Conservation (phyloP, 2,797 vertebrate genomes). For the Anolis apletophallus region DNA sequence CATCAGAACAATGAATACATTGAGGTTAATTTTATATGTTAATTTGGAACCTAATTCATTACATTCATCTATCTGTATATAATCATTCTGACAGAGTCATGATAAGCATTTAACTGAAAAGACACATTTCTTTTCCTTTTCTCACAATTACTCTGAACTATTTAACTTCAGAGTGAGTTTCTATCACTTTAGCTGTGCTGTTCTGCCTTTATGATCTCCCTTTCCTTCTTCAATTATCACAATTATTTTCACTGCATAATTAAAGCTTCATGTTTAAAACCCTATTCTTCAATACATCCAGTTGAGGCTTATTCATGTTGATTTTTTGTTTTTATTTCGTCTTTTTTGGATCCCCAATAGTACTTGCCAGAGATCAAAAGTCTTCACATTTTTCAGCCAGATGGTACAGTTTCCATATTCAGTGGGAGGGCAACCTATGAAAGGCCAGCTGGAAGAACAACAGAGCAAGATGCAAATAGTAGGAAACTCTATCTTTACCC, state of each 20-base stretch:
- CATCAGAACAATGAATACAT: background rate
- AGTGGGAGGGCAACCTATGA: conserved; percentile 9
- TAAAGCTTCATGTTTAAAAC: conserved; percentile 28
- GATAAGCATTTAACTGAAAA: background rate
- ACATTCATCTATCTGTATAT: background rate
- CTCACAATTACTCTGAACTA: conserved; percentile 12
- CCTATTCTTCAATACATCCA: background rate
- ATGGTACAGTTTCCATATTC: conserved; percentile 45
- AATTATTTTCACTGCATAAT: conserved; percentile 37
- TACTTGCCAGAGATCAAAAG: conserved; percentile 52
- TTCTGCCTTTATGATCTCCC: background rate
- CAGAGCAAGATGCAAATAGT: conserved; percentile 27
- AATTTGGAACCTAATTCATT: background rate
- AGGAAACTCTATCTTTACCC: background rate
- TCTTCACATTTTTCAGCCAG: conserved; percentile 31
- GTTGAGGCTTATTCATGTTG: background rate
- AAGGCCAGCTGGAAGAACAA: conserved; percentile 28
- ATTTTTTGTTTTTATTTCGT: conserved; percentile 1
- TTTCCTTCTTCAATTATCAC: conserved; percentile 16
- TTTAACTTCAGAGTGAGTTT: background rate
- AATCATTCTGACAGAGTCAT: background rate
- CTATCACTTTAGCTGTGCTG: background rate
- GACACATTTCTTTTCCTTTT: background rate
- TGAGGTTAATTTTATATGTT: background rate
- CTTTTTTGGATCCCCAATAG: background rate